These are phyloP conservation scores for Characodon lateralis DNA, from an alignment of 2,797 vertebrate genomes.

Conservation along the genomic window DNA sequence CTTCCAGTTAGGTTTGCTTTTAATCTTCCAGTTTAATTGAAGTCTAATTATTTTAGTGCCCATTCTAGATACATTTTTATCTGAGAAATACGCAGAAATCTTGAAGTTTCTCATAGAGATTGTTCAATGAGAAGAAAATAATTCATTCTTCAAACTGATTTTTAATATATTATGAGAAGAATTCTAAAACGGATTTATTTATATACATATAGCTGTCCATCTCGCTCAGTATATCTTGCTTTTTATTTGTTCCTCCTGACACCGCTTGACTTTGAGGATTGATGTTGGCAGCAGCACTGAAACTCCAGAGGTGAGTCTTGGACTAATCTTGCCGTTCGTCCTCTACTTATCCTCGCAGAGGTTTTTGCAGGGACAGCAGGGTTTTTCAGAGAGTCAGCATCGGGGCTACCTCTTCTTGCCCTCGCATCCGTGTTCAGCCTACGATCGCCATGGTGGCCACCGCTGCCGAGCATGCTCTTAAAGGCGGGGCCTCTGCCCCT, in stretches of 20 bases:
- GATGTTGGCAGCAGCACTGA: conserved; percentile 51
- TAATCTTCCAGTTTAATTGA: background rate
- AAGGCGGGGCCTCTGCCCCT: conserved; percentile 76
- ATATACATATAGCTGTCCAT: background rate
- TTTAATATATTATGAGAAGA: too few species aligned
- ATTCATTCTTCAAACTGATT: too few species aligned
- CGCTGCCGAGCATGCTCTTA: conserved; percentile 79
- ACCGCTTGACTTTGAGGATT: conserved; percentile 70
- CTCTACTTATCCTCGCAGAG: conserved; percentile 71
- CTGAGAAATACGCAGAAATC: too few species aligned
- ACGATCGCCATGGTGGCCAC: conserved; percentile 66
- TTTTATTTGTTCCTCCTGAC: conserved; percentile 41
- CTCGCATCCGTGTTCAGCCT: conserved; percentile 73
- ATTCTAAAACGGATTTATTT: too few species aligned
- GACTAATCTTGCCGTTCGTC: conserved; percentile 60
- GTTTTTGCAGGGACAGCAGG: conserved; percentile 59
- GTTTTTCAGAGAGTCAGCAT: conserved; percentile 55
- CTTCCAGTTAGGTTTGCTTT: background rate
- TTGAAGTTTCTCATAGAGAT: background rate
- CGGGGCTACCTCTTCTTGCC: conserved; percentile 70
- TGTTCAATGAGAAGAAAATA: too few species aligned
- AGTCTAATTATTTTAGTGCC: background rate
- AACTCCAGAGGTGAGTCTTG: conserved; percentile 65
- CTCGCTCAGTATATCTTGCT: conserved; percentile 4
- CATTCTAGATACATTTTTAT: too few species aligned